Evolutionary conservation across 2,888 invertebrate species (phyloP).

Genomic region (Noctua janthe): DNA sequence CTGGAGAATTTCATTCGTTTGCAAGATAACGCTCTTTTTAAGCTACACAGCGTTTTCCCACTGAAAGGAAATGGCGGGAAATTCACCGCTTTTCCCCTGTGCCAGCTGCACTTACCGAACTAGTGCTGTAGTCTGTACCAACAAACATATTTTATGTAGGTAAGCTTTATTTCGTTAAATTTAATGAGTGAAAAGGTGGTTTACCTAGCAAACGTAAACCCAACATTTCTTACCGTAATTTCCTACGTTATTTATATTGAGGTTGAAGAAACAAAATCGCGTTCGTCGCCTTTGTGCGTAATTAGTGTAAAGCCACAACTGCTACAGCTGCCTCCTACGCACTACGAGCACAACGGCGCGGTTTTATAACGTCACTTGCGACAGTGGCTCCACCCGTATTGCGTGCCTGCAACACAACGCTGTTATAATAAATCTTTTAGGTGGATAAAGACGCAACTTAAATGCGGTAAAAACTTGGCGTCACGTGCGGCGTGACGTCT

Average conservation of each 20-base stretch:
- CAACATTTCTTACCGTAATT: constrained; percentile 26
- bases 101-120: constrained; percentile 18
- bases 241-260: constrained; percentile 25
- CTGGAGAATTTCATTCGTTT: constrained; percentile 3
- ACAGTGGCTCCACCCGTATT: constrained; percentile 20
- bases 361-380: constrained; percentile 42
- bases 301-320: constrained; percentile 47
- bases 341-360: constrained; percentile 1
- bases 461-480: neutral
- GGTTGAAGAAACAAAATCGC: constrained; percentile 39
- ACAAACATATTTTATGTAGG: neutral
- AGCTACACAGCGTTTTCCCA: constrained; percentile 18
- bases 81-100: constrained; percentile 3
- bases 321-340: constrained; percentile 33
- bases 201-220: constrained; percentile 2
- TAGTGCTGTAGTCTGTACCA: neutral
- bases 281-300: constrained; percentile 24
- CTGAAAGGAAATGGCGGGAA: constrained; percentile 25
- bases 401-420: constrained; percentile 5
- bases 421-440: constrained; percentile 18
- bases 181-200: constrained; percentile 11
- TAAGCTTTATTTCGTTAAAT: constrained; percentile 16
- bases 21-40: constrained; percentile 10
- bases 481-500: neutral
- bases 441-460: constrained; percentile 7